Conservation (phyloP, 2,113 vertebrate species). For the Motacilla tschutschensis region DNA sequence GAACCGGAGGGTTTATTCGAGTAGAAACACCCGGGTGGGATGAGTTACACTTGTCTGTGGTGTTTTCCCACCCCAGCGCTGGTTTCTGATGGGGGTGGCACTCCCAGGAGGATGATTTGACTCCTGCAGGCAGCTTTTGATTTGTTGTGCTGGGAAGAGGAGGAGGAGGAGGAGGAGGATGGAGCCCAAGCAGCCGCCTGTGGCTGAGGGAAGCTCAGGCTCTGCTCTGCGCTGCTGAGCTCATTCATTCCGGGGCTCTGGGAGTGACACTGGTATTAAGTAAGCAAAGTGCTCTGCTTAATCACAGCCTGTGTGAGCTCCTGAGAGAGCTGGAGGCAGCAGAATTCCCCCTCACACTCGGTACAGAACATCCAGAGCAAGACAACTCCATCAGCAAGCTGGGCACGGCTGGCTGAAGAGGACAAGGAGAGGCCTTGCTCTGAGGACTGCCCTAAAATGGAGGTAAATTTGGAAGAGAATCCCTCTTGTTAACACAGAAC, state of each 20-base stretch:
- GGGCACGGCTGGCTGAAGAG: neutral
- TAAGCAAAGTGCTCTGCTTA: neutral
- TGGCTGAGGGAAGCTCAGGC: neutral
- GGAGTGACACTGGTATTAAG: neutral
- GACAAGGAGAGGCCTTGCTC: neutral
- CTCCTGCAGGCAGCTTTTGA: neutral
- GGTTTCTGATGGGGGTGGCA: neutral
- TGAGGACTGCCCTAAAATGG: neutral
- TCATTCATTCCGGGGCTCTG: neutral
- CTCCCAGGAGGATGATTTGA: neutral
- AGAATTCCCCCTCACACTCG: neutral
- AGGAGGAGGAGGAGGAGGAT: neutral
- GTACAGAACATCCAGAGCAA: rapidly evolving
- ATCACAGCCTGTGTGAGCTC: neutral
- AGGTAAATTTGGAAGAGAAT: neutral
- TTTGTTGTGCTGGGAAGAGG: neutral
- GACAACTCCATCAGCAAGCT: neutral
- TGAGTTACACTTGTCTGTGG: constrained; percentile 8
- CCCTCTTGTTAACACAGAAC: neutral
- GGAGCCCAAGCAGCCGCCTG: neutral
- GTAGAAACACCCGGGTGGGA: neutral
- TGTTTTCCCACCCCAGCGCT: neutral
- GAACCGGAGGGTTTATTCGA: neutral
- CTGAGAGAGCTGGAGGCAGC: neutral
- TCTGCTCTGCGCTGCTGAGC: neutral